Base-by-base conservation (phyloP, 2,797 vertebrate genomes). In the Glossophaga mutica region DNA sequence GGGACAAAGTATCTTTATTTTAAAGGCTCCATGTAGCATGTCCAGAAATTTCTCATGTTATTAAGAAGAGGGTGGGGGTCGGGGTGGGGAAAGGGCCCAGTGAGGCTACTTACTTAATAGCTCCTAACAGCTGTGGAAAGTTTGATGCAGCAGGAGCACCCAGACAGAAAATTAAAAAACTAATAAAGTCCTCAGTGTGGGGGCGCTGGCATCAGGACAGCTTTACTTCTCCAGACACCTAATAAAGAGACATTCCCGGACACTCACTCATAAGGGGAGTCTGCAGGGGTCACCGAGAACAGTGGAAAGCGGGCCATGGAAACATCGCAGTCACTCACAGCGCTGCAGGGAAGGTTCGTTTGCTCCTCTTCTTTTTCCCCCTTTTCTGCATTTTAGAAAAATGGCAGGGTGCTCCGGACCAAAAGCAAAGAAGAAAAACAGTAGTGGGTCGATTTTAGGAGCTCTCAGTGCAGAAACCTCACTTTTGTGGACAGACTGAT, bases 161-260 rank as follows among this genome's bases (percentile, higher is more conserved):
- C 98, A 98, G 98, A 98, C 98, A 98, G 98, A 98, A 98, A 98
- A 98, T 98, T 98, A 98, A 98, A 98, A 98, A 98, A 96, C 98
- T 98, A 98, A 99, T 98, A 98, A 99, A 99, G 98, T 98, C 98
- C 98, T 98, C 98, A 98, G 98, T 98, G 98, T 98, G 98, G 97
- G 98, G 98, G 98, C 98, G 95, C 98, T 98, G 98, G 98, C 98
- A 98, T 98, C 97, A 98, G 97, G 98, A 98, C 98, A 98, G 98
- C 98, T 97, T 96, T 97, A 88, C 98, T 98, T 98, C 98, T 98
- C 97, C 92, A 98, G 98, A 98, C 98, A 98, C 98, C 98, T 98
- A 98, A 97, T 98, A 98, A 99, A 98, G 98, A 98, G 98, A 98
- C 98, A 98, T 98, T 99, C 98, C 98, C 97, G 98, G 98, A 98